Evolutionary conservation across 2,797 vertebrate species (phyloP).

Genomic region (Ambastaia sidthimunki): DNA sequence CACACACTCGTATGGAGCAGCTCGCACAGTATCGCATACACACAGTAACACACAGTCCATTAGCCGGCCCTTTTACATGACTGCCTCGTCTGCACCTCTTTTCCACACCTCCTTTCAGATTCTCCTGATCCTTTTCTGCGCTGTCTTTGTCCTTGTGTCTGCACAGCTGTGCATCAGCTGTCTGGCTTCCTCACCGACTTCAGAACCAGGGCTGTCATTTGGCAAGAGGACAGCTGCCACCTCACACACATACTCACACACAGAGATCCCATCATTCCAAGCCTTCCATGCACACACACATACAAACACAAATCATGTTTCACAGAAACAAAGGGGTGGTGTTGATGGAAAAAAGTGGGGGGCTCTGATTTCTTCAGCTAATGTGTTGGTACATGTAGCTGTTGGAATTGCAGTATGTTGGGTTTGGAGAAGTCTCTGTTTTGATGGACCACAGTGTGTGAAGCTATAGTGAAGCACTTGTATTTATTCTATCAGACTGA

Average conservation of each 20-base stretch:
- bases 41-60: slow-evolving; percentile 35
- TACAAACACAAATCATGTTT: slow-evolving; percentile 35
- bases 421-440: slow-evolving; percentile 9
- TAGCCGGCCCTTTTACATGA: slow-evolving; percentile 42
- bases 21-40: slow-evolving; percentile 29
- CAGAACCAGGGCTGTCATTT: slow-evolving; percentile 54
- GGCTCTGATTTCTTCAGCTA: not conserved
- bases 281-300: slow-evolving; percentile 5
- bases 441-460: slow-evolving; percentile 1
- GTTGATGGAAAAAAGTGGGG: not conserved
- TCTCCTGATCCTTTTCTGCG: slow-evolving; percentile 42
- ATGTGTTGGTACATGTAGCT: slow-evolving; percentile 20
- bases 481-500: not conserved
- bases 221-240: slow-evolving; percentile 54
- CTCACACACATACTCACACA: slow-evolving; percentile 30
- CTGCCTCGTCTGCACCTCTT: slow-evolving; percentile 58
- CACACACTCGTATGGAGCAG: slow-evolving; percentile 5
- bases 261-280: slow-evolving; percentile 31
- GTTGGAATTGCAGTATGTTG: not conserved
- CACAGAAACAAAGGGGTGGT: slow-evolving; percentile 2
- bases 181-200: slow-evolving; percentile 64
- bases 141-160: slow-evolving; percentile 69
- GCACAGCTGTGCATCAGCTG: slow-evolving; percentile 83
- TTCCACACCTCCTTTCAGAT: slow-evolving; percentile 62
- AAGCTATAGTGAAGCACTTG: not conserved